Evolutionary conservation across 2,888 invertebrate species (phyloP), one percentile per base, ranked within the genome.

Genomic region (Monochamus alternatus): DNA sequence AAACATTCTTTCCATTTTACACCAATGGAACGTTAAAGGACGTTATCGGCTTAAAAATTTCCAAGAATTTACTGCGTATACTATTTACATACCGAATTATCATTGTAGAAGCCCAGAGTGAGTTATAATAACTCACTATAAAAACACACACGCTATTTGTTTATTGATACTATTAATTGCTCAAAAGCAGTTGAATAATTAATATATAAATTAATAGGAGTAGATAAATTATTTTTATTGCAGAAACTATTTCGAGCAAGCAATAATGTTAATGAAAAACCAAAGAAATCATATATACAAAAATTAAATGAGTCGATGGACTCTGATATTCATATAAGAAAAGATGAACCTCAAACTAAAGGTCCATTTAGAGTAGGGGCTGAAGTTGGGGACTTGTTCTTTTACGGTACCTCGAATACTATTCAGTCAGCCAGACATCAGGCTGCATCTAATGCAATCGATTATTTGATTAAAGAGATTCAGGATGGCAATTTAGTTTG

Each of bases 361-460:
- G 86, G 87, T 14, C 87, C 87, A 12, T 88, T 87, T 79, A 81
- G 74, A 14, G 83, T 88, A 3, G 83, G 81, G 62, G 83, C 87
- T 7, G 73, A 82, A 73, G 85, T 88, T 43, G 86, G 85, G 43
- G 84, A 84, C 14, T 70, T 81, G 8, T 80, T 79, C 44, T 88
- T 86, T 79, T 80, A 81, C 66, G 87, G 87, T 2, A 75, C 77
- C 60, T 87, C 85, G 5, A 84, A 84, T 74, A 86, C 86, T 2
- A 83, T 87, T 32, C 84, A 88, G 79, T 81, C 83, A 32, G 88
- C 87, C 5, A 82, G 84, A 74, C 87, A 88, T 75, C 84, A 87
- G 75, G 88, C 87, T 12, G 88, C 88, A n/a, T 67, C 75, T 12
- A 85, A 86, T 65, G 88, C 87, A 10, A 66, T 88, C 2, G 78